Conservation (phyloP, 92 coral and sea anemone species). For the Galaxea fascicularis region DNA sequence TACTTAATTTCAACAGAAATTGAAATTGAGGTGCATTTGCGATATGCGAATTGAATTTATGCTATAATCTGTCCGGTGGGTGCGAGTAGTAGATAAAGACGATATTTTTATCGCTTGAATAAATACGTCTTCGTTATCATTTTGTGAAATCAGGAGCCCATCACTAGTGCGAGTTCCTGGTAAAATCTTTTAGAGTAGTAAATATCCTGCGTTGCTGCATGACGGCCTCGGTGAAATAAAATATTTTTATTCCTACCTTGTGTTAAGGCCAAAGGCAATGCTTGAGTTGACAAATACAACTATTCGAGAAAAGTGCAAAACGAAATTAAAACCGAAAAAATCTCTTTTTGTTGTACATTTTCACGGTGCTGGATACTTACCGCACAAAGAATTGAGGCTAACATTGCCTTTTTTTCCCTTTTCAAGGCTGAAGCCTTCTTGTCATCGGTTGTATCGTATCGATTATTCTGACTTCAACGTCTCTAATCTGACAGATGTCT, state of each 20-base stretch:
- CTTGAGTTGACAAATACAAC: constrained; percentile 14
- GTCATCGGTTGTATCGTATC: background rate
- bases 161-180: no score
- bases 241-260: constrained; percentile 13
- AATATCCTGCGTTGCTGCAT: no score
- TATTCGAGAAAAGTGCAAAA: background rate
- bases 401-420: background rate
- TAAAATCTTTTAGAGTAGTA: no score
- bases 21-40: no score
- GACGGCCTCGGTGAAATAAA: background rate
- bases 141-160: no score
- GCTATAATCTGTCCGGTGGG: no score
- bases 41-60: no score
- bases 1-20: no score
- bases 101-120: no score
- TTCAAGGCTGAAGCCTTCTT: background rate
- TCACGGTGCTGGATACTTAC: background rate
- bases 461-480: background rate
- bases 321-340: background rate
- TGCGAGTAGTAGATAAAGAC: no score
- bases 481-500: background rate
- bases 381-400: constrained; percentile 5
- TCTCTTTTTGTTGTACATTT: background rate
- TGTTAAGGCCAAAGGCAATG: background rate
- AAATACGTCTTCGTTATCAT: no score